Base-by-base conservation (phyloP, 1,140 invertebrate species). In the Sinella curviseta region DNA sequence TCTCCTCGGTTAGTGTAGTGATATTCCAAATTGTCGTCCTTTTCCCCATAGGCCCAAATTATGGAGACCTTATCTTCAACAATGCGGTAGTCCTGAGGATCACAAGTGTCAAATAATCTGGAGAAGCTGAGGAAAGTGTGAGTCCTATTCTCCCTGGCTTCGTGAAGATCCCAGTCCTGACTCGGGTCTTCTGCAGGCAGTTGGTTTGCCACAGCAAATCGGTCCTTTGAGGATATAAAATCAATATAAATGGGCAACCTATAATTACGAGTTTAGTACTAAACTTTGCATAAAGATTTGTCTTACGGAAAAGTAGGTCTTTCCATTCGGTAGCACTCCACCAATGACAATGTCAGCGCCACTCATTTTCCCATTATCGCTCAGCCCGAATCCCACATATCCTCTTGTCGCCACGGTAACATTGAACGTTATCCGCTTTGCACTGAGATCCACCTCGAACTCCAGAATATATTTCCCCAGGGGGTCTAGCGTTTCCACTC, bases 91-190 rank as follows among this genome's bases (percentile, higher is more conserved):
- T 65, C 16, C 26, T 65, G 16, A 8, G 57, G 57, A 26, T 65
- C 57, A 86, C 92, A 93, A 83, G 92, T 92, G 86, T 92, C 89
- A 85, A 92, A 89, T 86, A 88, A 88, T 75, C 92, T 88, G 60
- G 89, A 88, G 85, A 93, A 92, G 80, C 90, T 87, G 28, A 93
- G 87, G 24, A 91, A 91, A 20, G 92, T 93, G 91, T 92, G 91
- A 60, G 91, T 93, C 83, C 89, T 90, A 84, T 92, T 93, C 87
- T 92, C 91, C 84, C 91, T 91, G 76, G 91, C 92, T 76, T 90
- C 86, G 83, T 92, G 88, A 82, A 93, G 88, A 83, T 89, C 88
- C 85, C 91, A 92, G 87, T 92, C 91, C 85, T 92, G 91, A 82
- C 90, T 91, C 54, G 89, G 88, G 86, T 93, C 92, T 85, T 92